phyloP scores from a whole-genome alignment of 2,113 vertebrate genomes.

The Leucosticte australis region DNA sequence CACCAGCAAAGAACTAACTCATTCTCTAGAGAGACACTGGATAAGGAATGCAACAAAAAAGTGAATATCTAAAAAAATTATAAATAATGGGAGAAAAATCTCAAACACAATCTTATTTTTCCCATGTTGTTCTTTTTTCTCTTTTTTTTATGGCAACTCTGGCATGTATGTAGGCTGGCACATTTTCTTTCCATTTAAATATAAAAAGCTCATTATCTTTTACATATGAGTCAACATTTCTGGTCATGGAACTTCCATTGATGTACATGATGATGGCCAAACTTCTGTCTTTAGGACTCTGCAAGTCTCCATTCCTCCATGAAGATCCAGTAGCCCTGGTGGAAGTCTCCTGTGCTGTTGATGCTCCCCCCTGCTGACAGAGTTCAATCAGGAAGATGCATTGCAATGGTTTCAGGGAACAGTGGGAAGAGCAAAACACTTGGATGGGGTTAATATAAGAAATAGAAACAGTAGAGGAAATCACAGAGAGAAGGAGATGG shows the following conservation, averaged over 20 bases:
- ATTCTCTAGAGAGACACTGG: neutral
- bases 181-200: neutral
- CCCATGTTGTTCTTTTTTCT: neutral
- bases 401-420: neutral
- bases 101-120: neutral
- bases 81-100: neutral
- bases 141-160: neutral
- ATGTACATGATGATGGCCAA: neutral
- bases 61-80: neutral
- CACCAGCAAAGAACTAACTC: neutral
- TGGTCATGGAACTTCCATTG: neutral
- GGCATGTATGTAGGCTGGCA: rapidly evolving
- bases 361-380: slow-evolving; percentile 22
- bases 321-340: neutral
- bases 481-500: neutral
- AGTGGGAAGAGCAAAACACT: neutral
- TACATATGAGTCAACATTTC: neutral
- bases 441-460: neutral
- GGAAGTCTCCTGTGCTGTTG: neutral
- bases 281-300: neutral
- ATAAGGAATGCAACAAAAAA: neutral
- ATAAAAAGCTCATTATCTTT: neutral
- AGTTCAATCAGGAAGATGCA: neutral
- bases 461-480: neutral
- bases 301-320: neutral